Evolutionary conservation across 1,140 invertebrate genomes (phyloP).

Genomic region (Drosophila elegans): DNA sequence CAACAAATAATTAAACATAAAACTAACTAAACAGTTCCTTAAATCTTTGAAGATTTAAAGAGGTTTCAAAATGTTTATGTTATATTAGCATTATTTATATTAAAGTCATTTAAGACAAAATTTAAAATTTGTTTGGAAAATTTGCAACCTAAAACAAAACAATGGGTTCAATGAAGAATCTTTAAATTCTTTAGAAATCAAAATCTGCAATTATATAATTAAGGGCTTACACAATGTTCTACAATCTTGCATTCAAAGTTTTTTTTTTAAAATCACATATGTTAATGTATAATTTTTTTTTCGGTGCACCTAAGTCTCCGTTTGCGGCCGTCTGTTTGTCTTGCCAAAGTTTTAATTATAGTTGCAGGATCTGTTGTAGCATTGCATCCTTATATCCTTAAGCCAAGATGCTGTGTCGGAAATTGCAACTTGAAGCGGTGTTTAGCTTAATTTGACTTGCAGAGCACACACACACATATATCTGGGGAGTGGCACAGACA

Average conservation of each 20-base stretch:
- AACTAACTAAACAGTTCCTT: background rate
- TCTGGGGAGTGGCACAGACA: background rate
- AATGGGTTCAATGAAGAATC: no score
- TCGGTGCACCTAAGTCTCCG: background rate
- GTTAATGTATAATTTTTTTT: background rate
- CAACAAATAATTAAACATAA: no score
- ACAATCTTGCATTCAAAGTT: background rate
- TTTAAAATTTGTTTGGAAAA: no score
- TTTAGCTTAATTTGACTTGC: constrained; percentile 77
- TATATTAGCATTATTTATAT: no score
- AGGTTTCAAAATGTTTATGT: no score
- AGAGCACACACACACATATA: constrained; percentile 24
- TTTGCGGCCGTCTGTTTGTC: constrained; percentile 26
- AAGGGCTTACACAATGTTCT: no score
- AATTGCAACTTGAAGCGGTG: constrained; percentile 79
- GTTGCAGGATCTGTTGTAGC: constrained; percentile 60
- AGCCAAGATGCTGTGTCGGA: constrained; percentile 70
- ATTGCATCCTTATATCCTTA: constrained; percentile 48
- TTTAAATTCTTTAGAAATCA: no score
- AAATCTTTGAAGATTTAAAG: no score
- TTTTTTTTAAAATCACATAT: background rate
- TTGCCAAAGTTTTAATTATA: constrained; percentile 75
- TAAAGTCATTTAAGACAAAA: no score
- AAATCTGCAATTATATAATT: no score
- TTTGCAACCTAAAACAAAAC: no score